A percentile compares a stretch with the other conserved stretches of the same genome.
Conservation (phyloP, 1,140 invertebrate species). For the Andrena cerasifolii region DNA sequence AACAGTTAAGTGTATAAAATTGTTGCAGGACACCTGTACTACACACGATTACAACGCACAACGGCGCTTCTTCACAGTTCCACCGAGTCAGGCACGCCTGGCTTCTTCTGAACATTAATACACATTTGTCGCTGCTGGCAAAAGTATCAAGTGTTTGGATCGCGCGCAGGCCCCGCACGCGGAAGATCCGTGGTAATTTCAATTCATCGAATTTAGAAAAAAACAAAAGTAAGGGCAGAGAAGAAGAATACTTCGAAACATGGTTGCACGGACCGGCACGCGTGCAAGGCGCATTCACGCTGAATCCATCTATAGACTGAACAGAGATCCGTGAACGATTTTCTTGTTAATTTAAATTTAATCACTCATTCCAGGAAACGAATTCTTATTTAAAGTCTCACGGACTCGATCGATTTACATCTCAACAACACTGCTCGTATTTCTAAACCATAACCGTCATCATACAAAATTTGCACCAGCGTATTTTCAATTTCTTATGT, state of each 20-base stretch:
- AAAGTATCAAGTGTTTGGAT: conserved; percentile 66
- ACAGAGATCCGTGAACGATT: conserved; percentile 39
- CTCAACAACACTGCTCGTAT: conserved; percentile 43
- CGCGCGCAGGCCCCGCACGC: conserved; percentile 40
- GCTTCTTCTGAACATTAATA: conserved; percentile 79
- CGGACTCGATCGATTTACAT: conserved; percentile 28
- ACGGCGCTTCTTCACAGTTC: conserved; percentile 59
- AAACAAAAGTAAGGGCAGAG: not conserved
- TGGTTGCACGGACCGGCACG: not conserved
- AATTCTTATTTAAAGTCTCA: conserved; percentile 33
- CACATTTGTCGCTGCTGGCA: conserved; percentile 81
- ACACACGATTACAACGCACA: conserved; percentile 65
- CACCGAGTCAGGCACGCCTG: conserved; percentile 74
- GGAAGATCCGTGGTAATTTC: not conserved
- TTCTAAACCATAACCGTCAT: conserved; percentile 24
- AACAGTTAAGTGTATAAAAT: conserved; percentile 76
- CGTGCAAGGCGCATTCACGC: conserved; percentile 29
- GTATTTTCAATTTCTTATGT: conserved; percentile 25
- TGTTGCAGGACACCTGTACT: conserved; percentile 72
- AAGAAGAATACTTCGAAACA: not conserved
- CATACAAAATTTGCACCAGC: conserved; percentile 21
- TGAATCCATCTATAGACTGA: conserved; percentile 44
- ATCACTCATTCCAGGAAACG: conserved; percentile 27
- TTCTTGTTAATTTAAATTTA: conserved; percentile 43
- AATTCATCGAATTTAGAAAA: not conserved